Evolutionary conservation across 2,888 invertebrate species (phyloP).

Genomic region (Tetragonula carbonaria): DNA sequence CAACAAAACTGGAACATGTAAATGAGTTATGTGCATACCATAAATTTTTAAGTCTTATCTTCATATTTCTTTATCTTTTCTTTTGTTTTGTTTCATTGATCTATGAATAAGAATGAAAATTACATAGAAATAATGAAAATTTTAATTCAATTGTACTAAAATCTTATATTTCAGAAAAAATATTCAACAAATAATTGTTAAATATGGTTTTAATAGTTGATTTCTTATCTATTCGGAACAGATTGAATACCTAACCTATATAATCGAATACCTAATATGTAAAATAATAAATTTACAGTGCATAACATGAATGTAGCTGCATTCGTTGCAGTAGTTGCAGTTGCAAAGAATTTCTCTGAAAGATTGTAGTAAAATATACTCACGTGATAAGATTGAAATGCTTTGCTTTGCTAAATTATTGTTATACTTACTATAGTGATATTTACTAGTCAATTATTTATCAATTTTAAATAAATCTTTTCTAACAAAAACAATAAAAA

Average conservation of each 20-base stretch:
- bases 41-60: not conserved
- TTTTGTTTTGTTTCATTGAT: not conserved
- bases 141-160: not conserved
- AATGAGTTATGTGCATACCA: not conserved
- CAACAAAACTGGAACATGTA: conserved; percentile 38
- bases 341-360: conserved; percentile 72
- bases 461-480: too few species aligned
- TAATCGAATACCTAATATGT: not conserved
- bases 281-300: conserved; percentile 24
- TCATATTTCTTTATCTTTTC: not conserved
- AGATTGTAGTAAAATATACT: conserved; percentile 16
- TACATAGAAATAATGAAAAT: not conserved
- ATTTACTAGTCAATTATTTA: too few species aligned
- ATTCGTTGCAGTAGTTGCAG: conserved; percentile 20
- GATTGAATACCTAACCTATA: not conserved
- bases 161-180: not conserved
- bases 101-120: not conserved
- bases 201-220: not conserved
- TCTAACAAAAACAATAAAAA: too few species aligned
- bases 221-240: not conserved
- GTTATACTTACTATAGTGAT: too few species aligned
- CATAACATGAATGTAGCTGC: conserved; percentile 27
- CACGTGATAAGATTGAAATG: conserved; percentile 75
- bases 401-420: too few species aligned
- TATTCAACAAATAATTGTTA: not conserved